Percentiles rank a stretch among this genome's conserved stretches.
Conservation (phyloP, 2,888 invertebrate genomes). For the Andrena bicolor region DNA sequence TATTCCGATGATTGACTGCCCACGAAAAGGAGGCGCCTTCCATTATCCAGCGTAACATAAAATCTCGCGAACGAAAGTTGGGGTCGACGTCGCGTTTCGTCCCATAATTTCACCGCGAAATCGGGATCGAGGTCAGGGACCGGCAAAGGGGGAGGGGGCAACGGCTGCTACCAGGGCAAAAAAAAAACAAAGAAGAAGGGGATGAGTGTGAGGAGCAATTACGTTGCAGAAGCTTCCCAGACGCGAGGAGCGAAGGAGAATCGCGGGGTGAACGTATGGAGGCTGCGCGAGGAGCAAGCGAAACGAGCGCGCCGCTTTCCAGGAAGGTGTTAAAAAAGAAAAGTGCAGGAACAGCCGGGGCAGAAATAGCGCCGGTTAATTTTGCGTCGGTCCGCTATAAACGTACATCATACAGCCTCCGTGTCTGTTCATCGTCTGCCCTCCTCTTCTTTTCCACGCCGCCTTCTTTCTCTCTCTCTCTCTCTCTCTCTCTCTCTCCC, state of each 20-base stretch:
- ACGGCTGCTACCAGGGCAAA: not conserved
- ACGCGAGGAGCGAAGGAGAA: slow-evolving; percentile 4
- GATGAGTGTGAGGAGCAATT: not conserved
- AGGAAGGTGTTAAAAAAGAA: slow-evolving; percentile 71
- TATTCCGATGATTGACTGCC: not conserved
- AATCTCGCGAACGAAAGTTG: slow-evolving; percentile 35
- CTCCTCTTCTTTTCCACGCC: slow-evolving; percentile 44
- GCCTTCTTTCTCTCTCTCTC: slow-evolving; percentile 6
- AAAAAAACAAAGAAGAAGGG: slow-evolving; percentile 3
- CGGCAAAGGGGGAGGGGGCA: not conserved
- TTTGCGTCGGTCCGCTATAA: slow-evolving; percentile 77
- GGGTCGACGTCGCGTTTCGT: slow-evolving; percentile 48
- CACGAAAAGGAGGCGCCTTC: not conserved
- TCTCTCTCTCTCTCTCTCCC: no score
- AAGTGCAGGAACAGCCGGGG: slow-evolving; percentile 67
- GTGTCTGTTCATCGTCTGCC: slow-evolving; percentile 79
- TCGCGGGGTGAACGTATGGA: slow-evolving; percentile 3
- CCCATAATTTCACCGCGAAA: slow-evolving; percentile 63
- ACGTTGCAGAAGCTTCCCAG: not conserved
- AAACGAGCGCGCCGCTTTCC: slow-evolving; percentile 62
- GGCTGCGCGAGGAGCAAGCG: slow-evolving; percentile 45
- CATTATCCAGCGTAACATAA: not conserved
- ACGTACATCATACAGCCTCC: slow-evolving; percentile 74
- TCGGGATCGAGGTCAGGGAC: slow-evolving; percentile 65
- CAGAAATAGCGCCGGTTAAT: slow-evolving; percentile 78